Conservation (phyloP, 2,113 vertebrate genomes). For the Podarcis raffonei region DNA sequence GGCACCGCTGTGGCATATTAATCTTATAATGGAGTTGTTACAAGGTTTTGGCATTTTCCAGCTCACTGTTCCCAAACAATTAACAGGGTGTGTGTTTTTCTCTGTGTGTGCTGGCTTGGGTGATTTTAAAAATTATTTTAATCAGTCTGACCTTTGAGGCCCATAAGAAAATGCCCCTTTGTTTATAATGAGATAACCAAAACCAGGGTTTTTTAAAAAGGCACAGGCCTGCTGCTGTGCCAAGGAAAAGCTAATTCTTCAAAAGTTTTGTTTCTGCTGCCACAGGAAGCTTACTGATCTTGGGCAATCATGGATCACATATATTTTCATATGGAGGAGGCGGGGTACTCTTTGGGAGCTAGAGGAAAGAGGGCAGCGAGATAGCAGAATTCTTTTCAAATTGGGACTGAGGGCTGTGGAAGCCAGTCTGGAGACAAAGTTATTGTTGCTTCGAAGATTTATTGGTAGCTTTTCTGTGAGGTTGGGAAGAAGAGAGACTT, state of each 20-base stretch:
- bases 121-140: background rate
- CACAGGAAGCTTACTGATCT: background rate
- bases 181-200: conserved; percentile 9
- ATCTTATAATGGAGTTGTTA: conserved; percentile 16
- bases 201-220: background rate
- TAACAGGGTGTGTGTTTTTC: background rate
- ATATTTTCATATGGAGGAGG: too few relatives aligned
- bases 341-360: background rate
- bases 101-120: background rate
- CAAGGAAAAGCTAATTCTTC: background rate
- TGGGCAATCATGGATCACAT: background rate
- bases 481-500: too few relatives aligned
- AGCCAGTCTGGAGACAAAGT: background rate
- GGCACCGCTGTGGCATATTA: background rate
- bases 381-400: background rate
- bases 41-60: conserved; percentile 7
- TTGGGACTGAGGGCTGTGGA: background rate
- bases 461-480: too few relatives aligned
- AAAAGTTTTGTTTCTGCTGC: background rate
- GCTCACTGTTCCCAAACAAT: conserved; percentile 18
- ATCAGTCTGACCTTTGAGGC: conserved; percentile 4
- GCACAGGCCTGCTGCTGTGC: background rate
- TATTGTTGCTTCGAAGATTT: too few relatives aligned
- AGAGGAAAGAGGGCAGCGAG: background rate
- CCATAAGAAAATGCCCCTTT: background rate